Base-by-base conservation (phyloP, 2,888 invertebrate genomes). In the Ceramica pisi region DNA sequence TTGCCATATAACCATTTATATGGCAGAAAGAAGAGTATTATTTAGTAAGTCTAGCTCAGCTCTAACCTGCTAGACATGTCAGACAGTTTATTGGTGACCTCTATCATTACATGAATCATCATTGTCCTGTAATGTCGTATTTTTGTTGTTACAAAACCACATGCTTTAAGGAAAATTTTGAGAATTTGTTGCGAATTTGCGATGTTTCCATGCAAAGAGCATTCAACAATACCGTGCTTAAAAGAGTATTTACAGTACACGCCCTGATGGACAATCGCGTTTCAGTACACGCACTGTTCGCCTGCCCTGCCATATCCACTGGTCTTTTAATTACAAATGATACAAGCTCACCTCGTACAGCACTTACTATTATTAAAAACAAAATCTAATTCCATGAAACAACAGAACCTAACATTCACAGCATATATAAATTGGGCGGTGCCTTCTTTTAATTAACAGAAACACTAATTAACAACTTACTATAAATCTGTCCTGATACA, bases 311-410 rank as follows among this genome's bases (percentile, higher is more conserved):
- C 82, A 82, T 84, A 84, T 84, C 83, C 79, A 84, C 65, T 56
- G 72, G 71, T 83, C 81, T 87, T 83, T 90, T 91, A 91, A 90
- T 91, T 92, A 91, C 88, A 89, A 85, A 78, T 87, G 86, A 86
- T 83, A 87, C 67, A 73, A 77, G 51, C 69, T 55, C 72, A 79
- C 75, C 75, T 72, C 82, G 82, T 83, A 88, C 83, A 80, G 89
- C 92, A 92, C 92, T 93, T 87, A 90, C 82, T 67, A 87, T 91
- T 31, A 93, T 94, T 94, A 94, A 93, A 90, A 92, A 90, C 82
- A 86, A 89, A 92, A 91, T 91, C 91, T 84, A 88, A 88, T 94
- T 93, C 91, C 85, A 85, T 87, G 92, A 93, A 93, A 90, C 82
- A 89, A 87, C 86, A 79, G 78, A 82, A 87, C 84, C 80, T 86